Conservation (phyloP, 2,797 vertebrate genomes). For the Bovichtus variegatus region DNA sequence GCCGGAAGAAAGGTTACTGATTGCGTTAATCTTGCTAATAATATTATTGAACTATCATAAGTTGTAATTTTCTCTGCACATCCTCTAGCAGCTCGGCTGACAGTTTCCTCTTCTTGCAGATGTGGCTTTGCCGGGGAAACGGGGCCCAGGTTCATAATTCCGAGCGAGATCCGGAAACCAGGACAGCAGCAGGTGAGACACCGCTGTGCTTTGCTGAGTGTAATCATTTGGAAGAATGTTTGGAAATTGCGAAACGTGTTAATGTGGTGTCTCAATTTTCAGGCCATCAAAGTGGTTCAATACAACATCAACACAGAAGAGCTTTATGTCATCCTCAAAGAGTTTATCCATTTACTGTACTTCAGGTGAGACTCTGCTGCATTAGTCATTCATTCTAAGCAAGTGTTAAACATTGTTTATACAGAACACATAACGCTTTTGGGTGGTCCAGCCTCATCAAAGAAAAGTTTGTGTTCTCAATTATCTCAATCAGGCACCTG, state of each 20-base stretch:
- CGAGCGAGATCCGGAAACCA: conserved; percentile 94
- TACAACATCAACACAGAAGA: conserved; percentile 99
- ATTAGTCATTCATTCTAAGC: background rate
- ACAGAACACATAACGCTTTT: background rate
- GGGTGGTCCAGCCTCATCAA: background rate
- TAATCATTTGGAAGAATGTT: background rate
- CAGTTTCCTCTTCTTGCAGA: conserved; percentile 75
- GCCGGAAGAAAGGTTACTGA: background rate
- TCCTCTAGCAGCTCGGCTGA: background rate
- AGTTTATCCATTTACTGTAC: conserved; percentile 98
- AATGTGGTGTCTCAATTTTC: conserved; percentile 50
- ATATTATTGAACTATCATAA: background rate
- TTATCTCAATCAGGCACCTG: conserved; percentile 87
- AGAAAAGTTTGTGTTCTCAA: background rate
- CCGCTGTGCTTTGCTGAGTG: background rate
- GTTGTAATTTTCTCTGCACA: background rate
- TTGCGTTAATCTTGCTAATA: background rate
- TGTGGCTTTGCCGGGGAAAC: conserved; percentile 99
- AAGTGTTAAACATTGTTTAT: background rate
- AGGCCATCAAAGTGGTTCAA: conserved; percentile 95
- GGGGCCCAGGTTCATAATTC: conserved; percentile 97
- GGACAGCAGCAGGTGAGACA: conserved; percentile 88
- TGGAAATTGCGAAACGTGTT: background rate
- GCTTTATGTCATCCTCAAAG: conserved; percentile 95
- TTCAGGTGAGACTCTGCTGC: conserved; percentile 88